phyloP scores from a whole-genome alignment of 2,888 invertebrate species.

The Hoplodrina ambigua region DNA sequence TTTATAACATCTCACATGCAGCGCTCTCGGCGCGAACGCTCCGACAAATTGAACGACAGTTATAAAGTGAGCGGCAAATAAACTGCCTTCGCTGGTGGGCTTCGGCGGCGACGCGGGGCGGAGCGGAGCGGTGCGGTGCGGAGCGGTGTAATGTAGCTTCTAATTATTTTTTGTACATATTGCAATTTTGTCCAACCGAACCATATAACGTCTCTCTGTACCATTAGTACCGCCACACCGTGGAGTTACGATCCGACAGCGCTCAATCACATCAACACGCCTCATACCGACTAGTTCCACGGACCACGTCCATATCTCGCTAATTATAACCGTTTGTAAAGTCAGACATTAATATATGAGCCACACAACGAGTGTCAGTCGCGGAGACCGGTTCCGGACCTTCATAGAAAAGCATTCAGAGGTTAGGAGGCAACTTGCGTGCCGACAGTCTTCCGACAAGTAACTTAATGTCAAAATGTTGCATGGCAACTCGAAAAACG shows the following conservation, averaged over 20 bases:
- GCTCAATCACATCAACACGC: not conserved
- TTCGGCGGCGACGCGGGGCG: not conserved
- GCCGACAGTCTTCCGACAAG: not conserved
- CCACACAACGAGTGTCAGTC: too few relatives aligned
- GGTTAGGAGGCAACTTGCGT: not conserved
- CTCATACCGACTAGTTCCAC: too few relatives aligned
- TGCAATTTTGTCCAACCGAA: not conserved
- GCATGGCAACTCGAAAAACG: not conserved
- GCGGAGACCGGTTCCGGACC: too few relatives aligned
- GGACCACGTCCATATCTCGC: too few relatives aligned
- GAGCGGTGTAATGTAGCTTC: not conserved
- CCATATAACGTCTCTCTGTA: not conserved
- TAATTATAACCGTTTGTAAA: too few relatives aligned
- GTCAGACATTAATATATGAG: too few relatives aligned
- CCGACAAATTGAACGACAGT: conserved; percentile 47
- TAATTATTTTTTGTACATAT: not conserved
- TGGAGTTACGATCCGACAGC: not conserved
- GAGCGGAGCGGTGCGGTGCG: not conserved
- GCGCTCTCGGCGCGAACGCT: conserved; percentile 27
- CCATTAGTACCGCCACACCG: not conserved
- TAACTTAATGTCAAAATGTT: not conserved
- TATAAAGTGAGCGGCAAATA: conserved; percentile 48
- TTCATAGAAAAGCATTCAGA: not conserved
- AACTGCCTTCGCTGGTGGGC: conserved; percentile 19
- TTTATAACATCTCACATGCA: conserved; percentile 44